These are phyloP conservation scores for Phataginus tricuspis DNA, from an alignment of 2,797 vertebrate species.

Conservation along the genomic window DNA sequence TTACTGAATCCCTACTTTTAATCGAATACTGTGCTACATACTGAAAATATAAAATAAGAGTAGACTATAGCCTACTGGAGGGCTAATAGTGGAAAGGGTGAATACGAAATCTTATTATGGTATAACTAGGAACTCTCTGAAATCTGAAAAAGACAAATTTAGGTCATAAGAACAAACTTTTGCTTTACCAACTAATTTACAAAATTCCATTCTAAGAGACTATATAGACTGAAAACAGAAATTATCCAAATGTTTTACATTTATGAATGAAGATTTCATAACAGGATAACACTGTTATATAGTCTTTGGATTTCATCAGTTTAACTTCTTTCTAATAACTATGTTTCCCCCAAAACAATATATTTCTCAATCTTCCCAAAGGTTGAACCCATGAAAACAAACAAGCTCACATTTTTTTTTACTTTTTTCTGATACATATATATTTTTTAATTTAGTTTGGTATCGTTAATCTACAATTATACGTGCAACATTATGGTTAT, in stretches of 20 bases:
- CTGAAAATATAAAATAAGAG: conserved; percentile 8
- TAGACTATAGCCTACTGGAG: neutral
- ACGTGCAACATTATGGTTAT: too few species aligned
- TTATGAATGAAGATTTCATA: conserved; percentile 16
- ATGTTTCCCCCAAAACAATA: neutral
- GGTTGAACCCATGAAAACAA: neutral
- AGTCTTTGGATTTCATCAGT: conserved; percentile 8
- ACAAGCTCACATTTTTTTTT: neutral
- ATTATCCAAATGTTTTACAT: conserved; percentile 7
- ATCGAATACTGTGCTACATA: neutral
- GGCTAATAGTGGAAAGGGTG: neutral
- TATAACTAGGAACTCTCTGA: neutral
- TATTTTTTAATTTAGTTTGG: too few species aligned
- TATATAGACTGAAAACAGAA: neutral
- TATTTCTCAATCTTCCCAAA: neutral
- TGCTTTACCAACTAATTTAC: neutral
- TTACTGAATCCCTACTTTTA: neutral
- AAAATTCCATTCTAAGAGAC: conserved; percentile 36
- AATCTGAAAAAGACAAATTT: conserved; percentile 39
- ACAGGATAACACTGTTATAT: neutral
- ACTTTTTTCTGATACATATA: too few species aligned
- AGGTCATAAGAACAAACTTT: conserved; percentile 10
- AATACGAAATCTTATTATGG: neutral
- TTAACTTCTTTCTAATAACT: neutral
- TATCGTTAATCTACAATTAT: too few species aligned